Evolutionary conservation across 1,140 invertebrate species (phyloP).

Genomic region (Achroia grisella): DNA sequence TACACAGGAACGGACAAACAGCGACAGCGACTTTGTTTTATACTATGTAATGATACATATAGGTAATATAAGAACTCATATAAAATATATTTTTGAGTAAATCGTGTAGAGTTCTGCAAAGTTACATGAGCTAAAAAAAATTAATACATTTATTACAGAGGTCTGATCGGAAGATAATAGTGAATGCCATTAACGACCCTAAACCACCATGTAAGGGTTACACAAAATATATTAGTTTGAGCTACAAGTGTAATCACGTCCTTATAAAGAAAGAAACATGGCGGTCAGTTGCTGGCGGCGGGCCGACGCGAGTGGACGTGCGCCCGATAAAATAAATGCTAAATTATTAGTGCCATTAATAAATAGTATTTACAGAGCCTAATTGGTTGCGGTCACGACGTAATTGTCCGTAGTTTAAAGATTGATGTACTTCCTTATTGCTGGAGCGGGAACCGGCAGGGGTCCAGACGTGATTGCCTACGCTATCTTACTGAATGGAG

Average conservation of each 20-base stretch:
- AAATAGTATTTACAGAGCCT: constrained; percentile 17
- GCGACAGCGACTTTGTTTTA: no score
- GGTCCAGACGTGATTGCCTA: not conserved
- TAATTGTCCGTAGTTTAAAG: constrained; percentile 6
- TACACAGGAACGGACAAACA: no score
- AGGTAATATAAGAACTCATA: no score
- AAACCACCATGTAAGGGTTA: constrained; percentile 9
- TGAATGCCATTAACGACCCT: not conserved
- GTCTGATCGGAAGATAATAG: not conserved
- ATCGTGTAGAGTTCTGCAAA: no score
- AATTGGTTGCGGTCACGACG: constrained; percentile 32
- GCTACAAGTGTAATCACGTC: constrained; percentile 18
- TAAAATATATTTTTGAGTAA: no score
- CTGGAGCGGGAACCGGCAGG: constrained; percentile 11
- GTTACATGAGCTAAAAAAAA: no score
- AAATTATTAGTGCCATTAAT: constrained; percentile 26
- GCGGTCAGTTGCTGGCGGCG: constrained; percentile 19
- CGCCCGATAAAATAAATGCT: constrained; percentile 12
- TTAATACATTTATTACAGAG: constrained; percentile 1
- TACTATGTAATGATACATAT: no score
- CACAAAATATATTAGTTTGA: constrained; percentile 5
- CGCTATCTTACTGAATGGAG: no score
- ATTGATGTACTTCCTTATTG: constrained; percentile 22
- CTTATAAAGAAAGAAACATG: constrained; percentile 39
- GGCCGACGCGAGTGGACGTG: constrained; percentile 23